A percentile compares a stretch with the other conserved stretches of the same genome.
These are phyloP conservation scores for Mamestra brassicae DNA, from an alignment of 2,888 invertebrate genomes.

Conservation along the genomic window DNA sequence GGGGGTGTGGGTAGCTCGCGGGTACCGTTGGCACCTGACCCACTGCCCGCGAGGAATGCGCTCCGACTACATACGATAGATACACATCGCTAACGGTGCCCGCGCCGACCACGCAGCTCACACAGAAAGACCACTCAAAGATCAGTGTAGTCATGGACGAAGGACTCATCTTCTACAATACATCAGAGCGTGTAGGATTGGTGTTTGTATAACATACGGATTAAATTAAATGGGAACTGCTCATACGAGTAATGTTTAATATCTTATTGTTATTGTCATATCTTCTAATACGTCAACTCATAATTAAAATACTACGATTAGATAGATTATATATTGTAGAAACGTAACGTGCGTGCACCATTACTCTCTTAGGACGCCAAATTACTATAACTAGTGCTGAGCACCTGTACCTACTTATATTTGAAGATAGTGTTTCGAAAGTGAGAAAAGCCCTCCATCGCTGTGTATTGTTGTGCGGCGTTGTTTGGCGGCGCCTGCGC, in stretches of 20 bases:
- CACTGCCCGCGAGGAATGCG: constrained; percentile 73
- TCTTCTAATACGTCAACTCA: no score
- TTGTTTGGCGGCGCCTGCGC: neutral
- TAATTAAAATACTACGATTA: no score
- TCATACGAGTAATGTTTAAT: neutral
- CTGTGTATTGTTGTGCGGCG: neutral
- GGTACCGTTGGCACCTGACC: constrained; percentile 82
- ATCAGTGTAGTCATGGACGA: no score
- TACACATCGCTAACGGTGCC: constrained; percentile 57
- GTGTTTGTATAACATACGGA: neutral
- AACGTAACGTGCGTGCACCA: no score
- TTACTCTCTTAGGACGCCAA: no score
- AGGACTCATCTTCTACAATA: neutral
- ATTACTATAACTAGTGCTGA: no score
- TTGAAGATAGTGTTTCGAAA: neutral
- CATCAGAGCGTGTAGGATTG: neutral
- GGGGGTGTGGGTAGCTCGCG: constrained; percentile 53
- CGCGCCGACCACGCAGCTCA: constrained; percentile 6
- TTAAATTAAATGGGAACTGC: neutral
- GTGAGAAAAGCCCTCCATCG: neutral
- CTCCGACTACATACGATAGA: constrained; percentile 51
- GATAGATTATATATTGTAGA: no score
- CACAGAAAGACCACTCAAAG: constrained; percentile 19
- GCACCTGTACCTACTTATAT: no score
- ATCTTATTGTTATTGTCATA: neutral